Percentiles rank a stretch among this genome's conserved stretches.
phyloP scores from a whole-genome alignment of 2,797 vertebrate genomes.

The Triplophysa bombifrons region DNA sequence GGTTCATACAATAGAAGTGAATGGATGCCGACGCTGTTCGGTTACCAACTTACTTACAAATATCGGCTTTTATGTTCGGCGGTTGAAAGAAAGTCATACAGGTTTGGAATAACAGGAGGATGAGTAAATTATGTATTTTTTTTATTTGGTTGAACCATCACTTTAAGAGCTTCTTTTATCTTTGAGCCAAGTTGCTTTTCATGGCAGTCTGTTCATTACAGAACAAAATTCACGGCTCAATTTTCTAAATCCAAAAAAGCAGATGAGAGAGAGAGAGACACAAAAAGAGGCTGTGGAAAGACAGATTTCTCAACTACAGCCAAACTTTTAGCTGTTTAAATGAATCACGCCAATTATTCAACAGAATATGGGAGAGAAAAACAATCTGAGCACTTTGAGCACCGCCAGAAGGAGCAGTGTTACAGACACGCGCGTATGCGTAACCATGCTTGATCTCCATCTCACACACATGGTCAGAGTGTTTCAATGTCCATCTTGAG shows the following conservation, averaged over 20 bases:
- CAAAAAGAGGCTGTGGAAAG: neutral
- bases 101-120: too few relatives aligned
- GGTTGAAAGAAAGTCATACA: too few relatives aligned
- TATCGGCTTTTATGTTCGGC: too few relatives aligned
- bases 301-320: neutral
- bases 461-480: conserved; percentile 28
- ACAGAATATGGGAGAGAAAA: neutral
- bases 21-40: too few relatives aligned
- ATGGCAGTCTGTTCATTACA: neutral
- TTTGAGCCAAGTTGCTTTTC: neutral
- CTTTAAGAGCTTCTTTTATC: neutral
- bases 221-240: neutral
- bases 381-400: neutral
- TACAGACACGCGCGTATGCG: neutral
- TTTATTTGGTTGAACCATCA: neutral
- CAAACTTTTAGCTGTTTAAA: neutral
- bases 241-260: neutral
- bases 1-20: too few relatives aligned
- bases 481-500: conserved; percentile 59
- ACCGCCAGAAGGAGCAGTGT: neutral
- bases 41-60: too few relatives aligned
- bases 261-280: neutral
- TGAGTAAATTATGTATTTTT: too few relatives aligned
- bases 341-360: neutral
- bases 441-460: neutral